phyloP scores from a whole-genome alignment of 2,797 vertebrate species.

The Anguilla megastoma region DNA sequence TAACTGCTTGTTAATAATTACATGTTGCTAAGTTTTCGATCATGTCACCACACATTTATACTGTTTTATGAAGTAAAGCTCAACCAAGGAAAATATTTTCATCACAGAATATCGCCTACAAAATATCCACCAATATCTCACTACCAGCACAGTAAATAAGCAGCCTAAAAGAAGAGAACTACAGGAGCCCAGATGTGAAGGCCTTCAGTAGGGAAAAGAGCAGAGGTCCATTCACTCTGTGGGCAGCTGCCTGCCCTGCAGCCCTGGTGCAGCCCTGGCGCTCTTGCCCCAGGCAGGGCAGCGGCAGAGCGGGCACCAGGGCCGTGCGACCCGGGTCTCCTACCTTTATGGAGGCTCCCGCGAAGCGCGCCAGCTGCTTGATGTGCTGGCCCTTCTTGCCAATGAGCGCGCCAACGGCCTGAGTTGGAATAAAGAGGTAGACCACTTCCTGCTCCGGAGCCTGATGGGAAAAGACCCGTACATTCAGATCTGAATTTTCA shows the following conservation, averaged over 20 bases:
- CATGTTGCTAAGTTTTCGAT: background rate
- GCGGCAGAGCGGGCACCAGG: background rate
- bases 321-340: slow-evolving; percentile 19
- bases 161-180: background rate
- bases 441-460: slow-evolving; percentile 89
- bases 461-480: slow-evolving; percentile 62
- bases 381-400: slow-evolving; percentile 96
- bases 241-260: background rate
- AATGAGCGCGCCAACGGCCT: slow-evolving; percentile 93
- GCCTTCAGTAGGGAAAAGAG: background rate
- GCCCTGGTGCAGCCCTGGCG: background rate
- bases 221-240: background rate
- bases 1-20: background rate
- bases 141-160: background rate
- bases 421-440: slow-evolving; percentile 93
- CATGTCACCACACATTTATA: background rate
- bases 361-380: slow-evolving; percentile 92
- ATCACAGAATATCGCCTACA: background rate
- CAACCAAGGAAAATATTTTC: too few species aligned
- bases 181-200: background rate
- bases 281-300: background rate
- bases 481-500: background rate
- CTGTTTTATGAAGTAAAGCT: background rate
- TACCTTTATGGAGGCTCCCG: slow-evolving; percentile 95
- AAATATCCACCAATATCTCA: background rate